phyloP scores from a whole-genome alignment of 2,888 invertebrate species.

The Prosopocoilus inquinatus region DNA sequence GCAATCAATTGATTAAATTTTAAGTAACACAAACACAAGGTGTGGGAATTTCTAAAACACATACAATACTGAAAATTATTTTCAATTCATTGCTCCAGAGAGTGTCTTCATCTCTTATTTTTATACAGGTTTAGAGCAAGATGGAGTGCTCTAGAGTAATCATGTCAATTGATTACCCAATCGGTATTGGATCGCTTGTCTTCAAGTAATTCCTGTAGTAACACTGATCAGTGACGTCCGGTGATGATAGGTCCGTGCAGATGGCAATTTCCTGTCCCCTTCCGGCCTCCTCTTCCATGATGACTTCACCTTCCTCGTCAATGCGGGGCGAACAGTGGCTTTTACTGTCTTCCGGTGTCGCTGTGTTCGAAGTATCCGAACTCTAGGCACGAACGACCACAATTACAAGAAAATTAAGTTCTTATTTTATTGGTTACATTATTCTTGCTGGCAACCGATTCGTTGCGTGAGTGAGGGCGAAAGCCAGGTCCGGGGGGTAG shows the following conservation, averaged over 20 bases:
- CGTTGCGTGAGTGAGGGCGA: constrained; percentile 86
- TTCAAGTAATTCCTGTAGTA: constrained; percentile 50
- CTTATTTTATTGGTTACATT: constrained; percentile 56
- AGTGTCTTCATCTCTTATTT: too few species aligned
- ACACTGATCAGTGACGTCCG: constrained; percentile 15
- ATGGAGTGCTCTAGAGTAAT: too few species aligned
- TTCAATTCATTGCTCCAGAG: too few species aligned
- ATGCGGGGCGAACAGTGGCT: constrained; percentile 58
- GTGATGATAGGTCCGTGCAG: neutral
- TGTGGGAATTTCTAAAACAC: too few species aligned
- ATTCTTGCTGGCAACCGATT: constrained; percentile 64
- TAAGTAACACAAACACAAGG: too few species aligned
- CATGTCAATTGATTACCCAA: too few species aligned
- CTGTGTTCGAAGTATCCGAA: constrained; percentile 62
- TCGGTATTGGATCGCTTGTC: constrained; percentile 74
- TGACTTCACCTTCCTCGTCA: constrained; percentile 67
- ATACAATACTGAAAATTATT: too few species aligned
- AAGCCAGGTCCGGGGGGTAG: constrained; percentile 91
- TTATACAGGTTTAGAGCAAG: too few species aligned
- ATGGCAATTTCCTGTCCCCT: neutral
- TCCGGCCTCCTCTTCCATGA: constrained; percentile 33
- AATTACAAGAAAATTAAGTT: neutral
- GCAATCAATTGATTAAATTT: too few species aligned
- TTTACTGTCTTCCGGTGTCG: constrained; percentile 52
- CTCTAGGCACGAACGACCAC: constrained; percentile 47